Evolutionary conservation across 2,888 invertebrate species (phyloP).

Genomic region (Campoplex nolae): DNA sequence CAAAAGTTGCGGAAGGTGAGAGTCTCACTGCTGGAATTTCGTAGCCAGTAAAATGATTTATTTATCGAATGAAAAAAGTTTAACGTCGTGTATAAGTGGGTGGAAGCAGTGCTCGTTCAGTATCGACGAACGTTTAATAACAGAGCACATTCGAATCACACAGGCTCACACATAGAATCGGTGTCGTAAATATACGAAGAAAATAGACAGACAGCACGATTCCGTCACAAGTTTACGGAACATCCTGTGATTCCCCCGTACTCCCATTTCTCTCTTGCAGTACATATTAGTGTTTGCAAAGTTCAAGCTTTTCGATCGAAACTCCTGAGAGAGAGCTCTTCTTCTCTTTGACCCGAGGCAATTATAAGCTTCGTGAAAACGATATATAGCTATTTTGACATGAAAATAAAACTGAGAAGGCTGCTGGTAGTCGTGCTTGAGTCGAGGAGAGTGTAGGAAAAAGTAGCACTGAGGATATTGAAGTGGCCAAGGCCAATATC

Average conservation of each 20-base stretch:
- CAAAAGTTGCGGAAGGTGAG: not conserved
- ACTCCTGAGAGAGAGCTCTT: constrained; percentile 43
- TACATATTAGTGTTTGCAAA: not conserved
- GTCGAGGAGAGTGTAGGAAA: too few species aligned
- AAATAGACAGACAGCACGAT: not conserved
- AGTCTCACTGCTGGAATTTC: not conserved
- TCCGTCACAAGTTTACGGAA: too few species aligned
- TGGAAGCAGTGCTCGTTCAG: constrained; percentile 7
- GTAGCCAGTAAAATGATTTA: constrained; percentile 36
- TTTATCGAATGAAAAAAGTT: constrained; percentile 56
- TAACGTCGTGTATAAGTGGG: constrained; percentile 28
- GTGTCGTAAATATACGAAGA: not conserved
- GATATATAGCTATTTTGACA: constrained; percentile 2
- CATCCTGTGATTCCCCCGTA: too few species aligned
- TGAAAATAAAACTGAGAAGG: constrained; percentile 5
- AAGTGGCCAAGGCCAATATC: constrained; percentile 30
- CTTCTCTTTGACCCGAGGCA: constrained; percentile 53
- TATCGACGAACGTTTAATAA: not conserved
- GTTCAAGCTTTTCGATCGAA: constrained; percentile 53
- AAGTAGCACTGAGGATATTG: not conserved
- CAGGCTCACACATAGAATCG: not conserved
- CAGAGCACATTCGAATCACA: too few species aligned
- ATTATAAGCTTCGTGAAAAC: constrained; percentile 55
- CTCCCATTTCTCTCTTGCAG: too few species aligned
- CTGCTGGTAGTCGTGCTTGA: not conserved